Evolutionary conservation across 1,140 invertebrate genomes (phyloP), one percentile per base, ranked within the genome.

Genomic region (Propsilocerus akamusi): DNA sequence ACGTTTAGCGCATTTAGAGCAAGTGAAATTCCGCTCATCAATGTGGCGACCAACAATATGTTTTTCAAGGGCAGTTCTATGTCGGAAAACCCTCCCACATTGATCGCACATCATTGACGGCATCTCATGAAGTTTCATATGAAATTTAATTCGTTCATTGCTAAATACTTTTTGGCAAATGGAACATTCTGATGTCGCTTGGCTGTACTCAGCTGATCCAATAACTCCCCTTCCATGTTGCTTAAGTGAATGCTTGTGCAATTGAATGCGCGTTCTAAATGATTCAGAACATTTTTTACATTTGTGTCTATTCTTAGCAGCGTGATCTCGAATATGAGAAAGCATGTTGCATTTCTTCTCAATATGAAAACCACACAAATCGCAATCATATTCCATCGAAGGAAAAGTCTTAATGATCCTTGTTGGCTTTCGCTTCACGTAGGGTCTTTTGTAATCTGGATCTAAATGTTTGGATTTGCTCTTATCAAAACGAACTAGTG

Each of bases 11-110:
- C 72, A 73, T 41, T 67, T 62, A 5, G 58, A 64, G 46, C 69
- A 71, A 25, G 51, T 67, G 54, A 59, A 73, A 52, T 62, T 74
- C 57, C 66, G 69, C 25, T 70, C 67, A 22, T 68, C 68, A 53
- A 68, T 70, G 49, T 71, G 69, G 32, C 53, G 61, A 26, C 56
- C 64, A 1, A 58, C 50, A 11, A 64, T 64, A 24, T 66, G 64
- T 7, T 58, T 64, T 23, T 65, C 61, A 0, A 66, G 20, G 51
- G 64, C 64, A 1, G 59, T 64, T 47, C 65, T 66, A 22, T 60
- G 57, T 1, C 60, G 55, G 11, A 20, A 41, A 20, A 41, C 10
- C 22, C 22, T 41, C n/a, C 34, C 34, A 41, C 34, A 41, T 20
- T 41, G 34, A 20, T 41, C 34, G 22, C 34, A 41, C 17, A 41